phyloP scores from a whole-genome alignment of 2,888 invertebrate genomes.

The Tanytarsus gracilentus region DNA sequence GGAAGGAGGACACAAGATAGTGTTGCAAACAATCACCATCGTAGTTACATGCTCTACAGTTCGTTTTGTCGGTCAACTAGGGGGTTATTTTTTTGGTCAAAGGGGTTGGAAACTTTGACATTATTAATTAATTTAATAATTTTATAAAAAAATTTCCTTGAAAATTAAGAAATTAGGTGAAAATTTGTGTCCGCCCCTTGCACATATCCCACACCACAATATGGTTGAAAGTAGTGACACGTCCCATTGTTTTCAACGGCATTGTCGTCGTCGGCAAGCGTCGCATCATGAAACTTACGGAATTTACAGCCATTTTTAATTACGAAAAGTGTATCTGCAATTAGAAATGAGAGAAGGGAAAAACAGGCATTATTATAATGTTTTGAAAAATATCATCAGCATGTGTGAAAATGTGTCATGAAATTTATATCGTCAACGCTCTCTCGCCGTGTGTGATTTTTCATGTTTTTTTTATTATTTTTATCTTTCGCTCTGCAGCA shows the following conservation, averaged over 20 bases:
- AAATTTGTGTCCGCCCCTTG: too few species aligned
- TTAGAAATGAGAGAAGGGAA: neutral
- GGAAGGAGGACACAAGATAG: too few species aligned
- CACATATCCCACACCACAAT: too few species aligned
- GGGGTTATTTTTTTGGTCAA: too few species aligned
- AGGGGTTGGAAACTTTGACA: too few species aligned
- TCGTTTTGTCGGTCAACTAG: too few species aligned
- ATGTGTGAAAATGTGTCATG: too few species aligned
- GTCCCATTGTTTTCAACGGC: neutral
- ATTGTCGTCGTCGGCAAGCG: neutral
- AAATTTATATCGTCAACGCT: too few species aligned
- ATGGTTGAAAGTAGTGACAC: too few species aligned
- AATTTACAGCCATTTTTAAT: slow-evolving; percentile 30
- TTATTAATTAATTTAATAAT: too few species aligned
- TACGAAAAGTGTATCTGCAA: slow-evolving; percentile 21
- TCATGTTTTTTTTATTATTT: neutral
- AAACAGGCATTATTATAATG: neutral
- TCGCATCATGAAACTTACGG: slow-evolving; percentile 28
- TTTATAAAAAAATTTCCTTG: too few species aligned
- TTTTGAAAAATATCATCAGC: slow-evolving; percentile 7
- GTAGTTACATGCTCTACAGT: neutral
- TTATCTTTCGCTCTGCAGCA: neutral
- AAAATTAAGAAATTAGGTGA: too few species aligned
- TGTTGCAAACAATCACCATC: neutral
- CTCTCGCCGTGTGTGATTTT: neutral